phyloP scores from a whole-genome alignment of 2,888 invertebrate genomes.

The Acanthosepion pharaonis region DNA sequence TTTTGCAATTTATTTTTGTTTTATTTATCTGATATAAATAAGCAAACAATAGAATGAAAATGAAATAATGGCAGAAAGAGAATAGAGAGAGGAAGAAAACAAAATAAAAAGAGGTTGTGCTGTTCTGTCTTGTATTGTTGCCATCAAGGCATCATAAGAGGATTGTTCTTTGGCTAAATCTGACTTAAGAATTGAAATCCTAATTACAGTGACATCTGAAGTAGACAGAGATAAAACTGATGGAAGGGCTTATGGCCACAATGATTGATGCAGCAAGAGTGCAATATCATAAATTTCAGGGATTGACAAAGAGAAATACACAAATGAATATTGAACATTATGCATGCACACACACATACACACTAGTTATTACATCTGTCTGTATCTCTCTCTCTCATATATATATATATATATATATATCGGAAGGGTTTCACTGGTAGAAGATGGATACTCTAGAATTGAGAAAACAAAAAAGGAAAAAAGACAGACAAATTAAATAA shows the following conservation, averaged over 20 bases:
- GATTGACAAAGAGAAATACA: conserved; percentile 2
- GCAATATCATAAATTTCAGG: conserved; percentile 11
- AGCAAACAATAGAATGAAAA: not conserved
- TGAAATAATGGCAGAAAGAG: not conserved
- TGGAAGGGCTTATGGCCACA: not conserved
- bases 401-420: no score
- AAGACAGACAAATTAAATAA: not conserved
- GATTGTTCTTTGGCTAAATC: conserved; percentile 33
- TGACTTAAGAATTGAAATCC: conserved; percentile 33
- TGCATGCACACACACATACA: not conserved
- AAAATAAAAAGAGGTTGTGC: not conserved
- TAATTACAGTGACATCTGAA: conserved; percentile 33
- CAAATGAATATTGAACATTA: conserved; percentile 15
- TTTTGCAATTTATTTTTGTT: not conserved
- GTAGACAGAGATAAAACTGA: conserved; percentile 24
- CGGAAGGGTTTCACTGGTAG: not conserved
- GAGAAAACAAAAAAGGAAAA: not conserved
- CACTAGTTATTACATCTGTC: no score
- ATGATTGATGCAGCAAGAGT: conserved; percentile 12
- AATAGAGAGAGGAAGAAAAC: not conserved
- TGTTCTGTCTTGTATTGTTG: conserved; percentile 6
- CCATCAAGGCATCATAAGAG: conserved; percentile 33
- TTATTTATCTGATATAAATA: not conserved
- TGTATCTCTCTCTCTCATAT: no score
- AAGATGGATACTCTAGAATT: not conserved